phyloP scores from a whole-genome alignment of 1,140 invertebrate species.

The Brachionus rotundiformis region DNA sequence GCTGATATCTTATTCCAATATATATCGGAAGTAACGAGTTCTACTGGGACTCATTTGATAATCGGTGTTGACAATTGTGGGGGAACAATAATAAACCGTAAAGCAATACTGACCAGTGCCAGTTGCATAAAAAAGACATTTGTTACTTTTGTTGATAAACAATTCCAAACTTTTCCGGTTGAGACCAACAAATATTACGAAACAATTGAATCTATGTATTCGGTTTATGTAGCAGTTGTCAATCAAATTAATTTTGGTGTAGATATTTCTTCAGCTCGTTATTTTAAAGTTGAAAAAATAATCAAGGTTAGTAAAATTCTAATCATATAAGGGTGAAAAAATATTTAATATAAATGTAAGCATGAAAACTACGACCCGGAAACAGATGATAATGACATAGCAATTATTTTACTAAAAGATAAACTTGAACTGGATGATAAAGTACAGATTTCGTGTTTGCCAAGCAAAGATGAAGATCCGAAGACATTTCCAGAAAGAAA shows the following conservation, averaged over 20 bases:
- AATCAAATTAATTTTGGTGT: not conserved
- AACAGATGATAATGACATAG: constrained; percentile 38
- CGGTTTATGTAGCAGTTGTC: not conserved
- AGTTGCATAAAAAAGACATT: constrained; percentile 27
- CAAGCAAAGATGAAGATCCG: not conserved
- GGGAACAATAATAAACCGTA: not conserved
- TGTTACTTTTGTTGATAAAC: not conserved
- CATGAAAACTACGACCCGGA: not conserved
- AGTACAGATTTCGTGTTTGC: constrained; percentile 19
- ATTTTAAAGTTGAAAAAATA: constrained; percentile 11
- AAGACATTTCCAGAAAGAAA: not conserved
- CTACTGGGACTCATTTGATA: not conserved
- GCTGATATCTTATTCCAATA: constrained; percentile 22
- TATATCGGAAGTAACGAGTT: not conserved
- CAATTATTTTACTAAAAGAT: not conserved
- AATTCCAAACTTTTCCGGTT: not conserved
- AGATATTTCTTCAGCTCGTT: not conserved
- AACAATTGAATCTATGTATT: constrained; percentile 22
- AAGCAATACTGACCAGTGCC: constrained; percentile 6
- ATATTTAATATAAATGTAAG: no score
- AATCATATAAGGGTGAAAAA: no score
- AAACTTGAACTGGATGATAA: constrained; percentile 29
- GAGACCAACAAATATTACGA: not conserved
- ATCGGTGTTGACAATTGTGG: constrained; percentile 18
- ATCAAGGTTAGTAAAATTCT: not conserved